Conservation (phyloP, 2,797 vertebrate genomes). For the Hydrophis major region DNA sequence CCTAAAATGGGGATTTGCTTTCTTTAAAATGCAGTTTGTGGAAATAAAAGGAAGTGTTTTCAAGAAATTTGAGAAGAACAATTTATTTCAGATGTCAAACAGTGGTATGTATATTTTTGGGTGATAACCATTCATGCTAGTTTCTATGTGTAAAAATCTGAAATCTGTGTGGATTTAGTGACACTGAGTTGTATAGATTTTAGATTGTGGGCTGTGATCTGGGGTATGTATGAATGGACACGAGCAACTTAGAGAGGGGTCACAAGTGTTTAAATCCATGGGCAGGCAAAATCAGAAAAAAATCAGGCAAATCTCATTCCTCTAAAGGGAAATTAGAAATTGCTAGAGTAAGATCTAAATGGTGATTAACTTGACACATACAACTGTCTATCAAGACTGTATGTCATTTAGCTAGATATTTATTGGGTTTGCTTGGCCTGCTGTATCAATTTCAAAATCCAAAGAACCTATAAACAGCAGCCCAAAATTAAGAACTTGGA, state of each 20-base stretch:
- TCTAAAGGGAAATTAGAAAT: background rate
- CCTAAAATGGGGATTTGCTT: conserved; percentile 42
- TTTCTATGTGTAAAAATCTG: background rate
- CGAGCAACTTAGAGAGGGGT: background rate
- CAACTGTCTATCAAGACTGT: background rate
- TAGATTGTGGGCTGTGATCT: background rate
- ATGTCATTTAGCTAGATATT: background rate
- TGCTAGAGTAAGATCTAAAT: background rate
- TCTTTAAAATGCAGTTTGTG: conserved; percentile 84
- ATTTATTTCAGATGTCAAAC: conserved; percentile 99
- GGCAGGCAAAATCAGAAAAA: background rate
- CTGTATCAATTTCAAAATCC: background rate
- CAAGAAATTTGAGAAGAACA: conserved; percentile 99
- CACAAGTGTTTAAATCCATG: background rate
- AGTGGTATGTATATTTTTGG: conserved; percentile 81
- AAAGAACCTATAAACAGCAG: background rate
- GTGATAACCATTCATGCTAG: background rate
- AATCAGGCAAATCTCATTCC: background rate
- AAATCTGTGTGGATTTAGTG: background rate
- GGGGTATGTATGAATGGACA: background rate
- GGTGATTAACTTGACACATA: background rate
- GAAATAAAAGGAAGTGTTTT: conserved; percentile 99
- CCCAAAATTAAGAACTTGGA: background rate
- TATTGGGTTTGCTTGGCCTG: background rate
- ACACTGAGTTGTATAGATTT: background rate